Evolutionary conservation across 2,113 vertebrate genomes (phyloP), one percentile per base, ranked within the genome.

Genomic region (Manacus vitellinus): DNA sequence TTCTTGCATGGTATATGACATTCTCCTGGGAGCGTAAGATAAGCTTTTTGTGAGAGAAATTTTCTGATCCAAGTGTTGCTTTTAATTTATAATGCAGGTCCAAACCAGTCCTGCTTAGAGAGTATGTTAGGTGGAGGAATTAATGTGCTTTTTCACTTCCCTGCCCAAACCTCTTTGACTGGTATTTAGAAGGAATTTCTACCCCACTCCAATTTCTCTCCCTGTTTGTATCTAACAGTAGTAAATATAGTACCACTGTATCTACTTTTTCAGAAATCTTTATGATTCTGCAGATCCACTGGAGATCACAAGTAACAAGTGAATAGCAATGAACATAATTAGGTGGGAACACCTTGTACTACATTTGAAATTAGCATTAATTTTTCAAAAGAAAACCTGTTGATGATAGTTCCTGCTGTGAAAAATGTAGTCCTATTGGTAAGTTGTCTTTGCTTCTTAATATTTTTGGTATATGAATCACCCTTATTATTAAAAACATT

Each of bases 1-100:
- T 79, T 72, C 33, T 56, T 61, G 27, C 44, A 8, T 6, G 8
- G 7, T 9, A 8, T 2, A 2, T 47, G 30, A 12, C 1, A 0
- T 31, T 63, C 21, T 43, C 2, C 17, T 44, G 30, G 30, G 18
- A 30, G 6, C 4, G 4, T 12, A n/a, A 39, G 23, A 39, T 18
- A 20, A 15, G 9, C 2, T 11, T 58, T 54, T 46, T 51, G 13
- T 5, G 8, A 43, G 33, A 52, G 27, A 71, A 55, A 2, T 8
- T 5, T 74, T 39, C 39, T 62, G 47, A 18, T 35, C 11, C 28
- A 30, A 33, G 21, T 33, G 12, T 3, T 31, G 4, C 6, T 67
- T 88, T 33, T 61, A 39, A n/a, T 2, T 49, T 72, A 9, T 0
- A 54, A 20, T 44, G 49, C 10, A 49, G 25, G 10, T 59, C 18